phyloP scores from a whole-genome alignment of 2,113 vertebrate genomes.

The Porphyrio hochstetteri region DNA sequence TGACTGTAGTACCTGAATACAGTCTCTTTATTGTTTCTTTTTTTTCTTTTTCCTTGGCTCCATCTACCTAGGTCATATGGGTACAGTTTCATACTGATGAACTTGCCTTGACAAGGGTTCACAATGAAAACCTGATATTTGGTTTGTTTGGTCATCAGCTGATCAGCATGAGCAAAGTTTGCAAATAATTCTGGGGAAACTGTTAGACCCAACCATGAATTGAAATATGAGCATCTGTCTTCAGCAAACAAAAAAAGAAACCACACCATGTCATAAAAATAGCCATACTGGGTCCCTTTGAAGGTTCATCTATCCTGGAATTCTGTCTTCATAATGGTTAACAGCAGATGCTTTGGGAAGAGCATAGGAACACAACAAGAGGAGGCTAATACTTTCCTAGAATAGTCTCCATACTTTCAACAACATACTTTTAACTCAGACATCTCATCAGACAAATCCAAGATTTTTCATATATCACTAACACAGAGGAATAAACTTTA shows the following conservation, averaged over 20 bases:
- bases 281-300: neutral
- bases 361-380: neutral
- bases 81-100: neutral
- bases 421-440: neutral
- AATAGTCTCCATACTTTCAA: neutral
- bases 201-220: accelerated
- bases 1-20: neutral
- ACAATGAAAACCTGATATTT: neutral
- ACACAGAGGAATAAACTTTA: neutral
- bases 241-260: neutral
- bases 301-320: neutral
- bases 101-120: neutral
- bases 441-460: neutral
- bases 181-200: neutral
- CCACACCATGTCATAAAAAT: neutral
- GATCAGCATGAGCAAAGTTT: neutral
- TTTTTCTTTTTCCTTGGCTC: neutral
- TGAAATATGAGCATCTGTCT: neutral
- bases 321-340: neutral
- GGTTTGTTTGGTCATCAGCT: neutral
- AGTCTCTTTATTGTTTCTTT: neutral
- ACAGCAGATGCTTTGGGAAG: neutral
- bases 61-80: neutral
- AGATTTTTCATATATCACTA: neutral
- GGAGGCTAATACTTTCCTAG: neutral